These are phyloP conservation scores for Neofelis nebulosa DNA, from an alignment of 2,113 vertebrate genomes.

Conservation along the genomic window DNA sequence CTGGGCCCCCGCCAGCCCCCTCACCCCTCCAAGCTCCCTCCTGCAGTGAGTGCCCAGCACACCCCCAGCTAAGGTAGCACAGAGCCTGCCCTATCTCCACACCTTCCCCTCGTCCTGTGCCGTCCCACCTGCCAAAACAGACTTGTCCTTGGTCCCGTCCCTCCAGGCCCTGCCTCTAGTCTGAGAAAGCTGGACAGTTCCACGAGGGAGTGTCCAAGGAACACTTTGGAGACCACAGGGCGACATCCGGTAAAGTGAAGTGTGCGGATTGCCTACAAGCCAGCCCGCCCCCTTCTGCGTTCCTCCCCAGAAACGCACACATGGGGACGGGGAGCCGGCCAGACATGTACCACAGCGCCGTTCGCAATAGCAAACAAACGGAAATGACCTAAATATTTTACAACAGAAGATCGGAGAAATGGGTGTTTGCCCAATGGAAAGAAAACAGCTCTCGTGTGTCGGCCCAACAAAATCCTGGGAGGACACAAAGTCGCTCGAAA, in stretches of 20 bases:
- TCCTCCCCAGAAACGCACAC: neutral
- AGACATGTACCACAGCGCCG: rapidly evolving
- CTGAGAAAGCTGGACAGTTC: neutral
- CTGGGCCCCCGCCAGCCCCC: neutral
- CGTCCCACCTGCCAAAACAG: neutral
- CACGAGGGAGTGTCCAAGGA: neutral
- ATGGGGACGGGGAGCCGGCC: rapidly evolving
- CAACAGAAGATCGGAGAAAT: neutral
- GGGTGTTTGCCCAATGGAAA: neutral
- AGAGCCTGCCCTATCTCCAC: neutral
- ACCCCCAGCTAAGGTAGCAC: neutral
- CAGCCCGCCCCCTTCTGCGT: neutral
- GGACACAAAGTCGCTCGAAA: neutral
- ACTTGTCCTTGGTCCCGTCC: neutral
- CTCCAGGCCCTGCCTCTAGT: neutral
- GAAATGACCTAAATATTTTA: neutral
- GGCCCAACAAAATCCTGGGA: neutral
- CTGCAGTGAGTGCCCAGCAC: neutral
- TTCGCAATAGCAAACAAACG: neutral
- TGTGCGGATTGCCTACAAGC: rapidly evolving
- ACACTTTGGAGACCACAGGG: rapidly evolving
- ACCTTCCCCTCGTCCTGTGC: neutral
- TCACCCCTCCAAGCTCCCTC: neutral
- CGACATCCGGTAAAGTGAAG: rapidly evolving
- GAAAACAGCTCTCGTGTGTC: too few relatives aligned